Conservation (phyloP, 2,797 vertebrate genomes). For the Tolypeutes matacus region DNA sequence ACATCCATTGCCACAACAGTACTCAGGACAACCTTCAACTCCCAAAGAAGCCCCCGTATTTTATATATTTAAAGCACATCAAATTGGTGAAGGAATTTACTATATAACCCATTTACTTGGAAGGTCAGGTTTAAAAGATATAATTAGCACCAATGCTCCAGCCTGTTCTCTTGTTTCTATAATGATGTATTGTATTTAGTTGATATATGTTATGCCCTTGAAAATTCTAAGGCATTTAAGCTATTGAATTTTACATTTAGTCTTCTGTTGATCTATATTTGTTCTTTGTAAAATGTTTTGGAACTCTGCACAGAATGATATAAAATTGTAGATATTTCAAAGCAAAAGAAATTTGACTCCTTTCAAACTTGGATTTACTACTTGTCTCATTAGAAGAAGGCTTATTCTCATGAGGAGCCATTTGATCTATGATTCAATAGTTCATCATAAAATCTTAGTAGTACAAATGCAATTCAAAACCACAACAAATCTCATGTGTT, state of each 20-base stretch:
- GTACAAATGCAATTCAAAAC: neutral
- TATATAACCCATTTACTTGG: neutral
- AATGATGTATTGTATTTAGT: neutral
- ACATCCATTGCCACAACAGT: no score
- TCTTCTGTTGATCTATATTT: neutral
- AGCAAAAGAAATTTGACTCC: neutral
- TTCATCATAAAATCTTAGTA: neutral
- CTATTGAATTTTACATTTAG: conserved; percentile 8
- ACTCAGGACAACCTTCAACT: no score
- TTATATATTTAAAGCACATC: conserved; percentile 8
- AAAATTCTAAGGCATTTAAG: neutral
- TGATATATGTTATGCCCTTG: neutral
- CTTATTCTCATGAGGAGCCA: neutral
- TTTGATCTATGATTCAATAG: neutral
- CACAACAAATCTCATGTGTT: neutral
- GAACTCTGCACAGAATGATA: neutral
- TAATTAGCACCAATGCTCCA: neutral
- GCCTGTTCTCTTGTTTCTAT: neutral
- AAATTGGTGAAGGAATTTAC: neutral
- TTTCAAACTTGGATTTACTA: neutral
- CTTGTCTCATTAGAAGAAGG: neutral
- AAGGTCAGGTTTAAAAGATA: neutral
- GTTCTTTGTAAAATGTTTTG: neutral
- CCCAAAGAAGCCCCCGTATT: no score
- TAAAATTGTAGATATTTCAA: neutral